Conservation (phyloP, 2,888 invertebrate genomes). For the Sepiola atlantica region DNA sequence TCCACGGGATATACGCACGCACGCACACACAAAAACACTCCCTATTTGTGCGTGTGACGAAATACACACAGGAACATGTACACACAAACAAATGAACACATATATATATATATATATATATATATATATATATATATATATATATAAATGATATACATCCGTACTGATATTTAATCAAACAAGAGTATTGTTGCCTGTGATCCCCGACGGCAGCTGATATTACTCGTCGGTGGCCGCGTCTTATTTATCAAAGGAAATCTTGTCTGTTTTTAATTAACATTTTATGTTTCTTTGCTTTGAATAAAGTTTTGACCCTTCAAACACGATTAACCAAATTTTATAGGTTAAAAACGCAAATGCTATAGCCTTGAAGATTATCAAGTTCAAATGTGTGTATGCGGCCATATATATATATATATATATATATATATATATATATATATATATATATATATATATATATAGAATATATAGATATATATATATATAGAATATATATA, state of each 20-base stretch:
- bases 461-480: background rate
- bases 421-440: background rate
- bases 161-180: background rate
- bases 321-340: background rate
- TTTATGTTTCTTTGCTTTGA: background rate
- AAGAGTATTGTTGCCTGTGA: background rate
- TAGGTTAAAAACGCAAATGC: background rate
- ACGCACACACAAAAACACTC: too few relatives aligned
- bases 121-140: background rate
- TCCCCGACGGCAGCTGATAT: slow-evolving; percentile 32
- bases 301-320: slow-evolving; percentile 22
- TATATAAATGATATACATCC: background rate
- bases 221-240: background rate
- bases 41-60: too few relatives aligned
- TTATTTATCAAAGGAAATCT: background rate
- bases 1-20: background rate
- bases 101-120: background rate
- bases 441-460: background rate
- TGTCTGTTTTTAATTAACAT: slow-evolving; percentile 24
- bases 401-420: background rate
- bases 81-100: background rate
- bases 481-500: background rate
- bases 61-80: background rate
- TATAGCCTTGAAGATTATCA: background rate
- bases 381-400: background rate